Percentiles rank a stretch among this genome's conserved stretches.
These are phyloP conservation scores for Rhynchopsitta pachyrhyncha DNA, from an alignment of 2,113 vertebrate species.

Conservation along the genomic window DNA sequence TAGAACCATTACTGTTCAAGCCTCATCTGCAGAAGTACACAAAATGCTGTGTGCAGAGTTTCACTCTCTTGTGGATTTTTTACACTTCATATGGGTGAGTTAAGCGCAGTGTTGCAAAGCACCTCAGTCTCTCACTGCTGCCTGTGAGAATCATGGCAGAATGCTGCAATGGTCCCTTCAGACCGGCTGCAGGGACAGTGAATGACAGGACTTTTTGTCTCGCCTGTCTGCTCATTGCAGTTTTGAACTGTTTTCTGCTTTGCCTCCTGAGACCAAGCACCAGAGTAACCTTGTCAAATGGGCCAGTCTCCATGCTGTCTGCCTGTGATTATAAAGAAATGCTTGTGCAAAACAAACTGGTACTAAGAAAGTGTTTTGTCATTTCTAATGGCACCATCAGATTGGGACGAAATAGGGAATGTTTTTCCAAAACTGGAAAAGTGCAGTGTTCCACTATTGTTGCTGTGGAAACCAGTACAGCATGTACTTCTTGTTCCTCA, in stretches of 20 bases:
- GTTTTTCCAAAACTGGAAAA: not conserved
- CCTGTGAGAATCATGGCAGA: not conserved
- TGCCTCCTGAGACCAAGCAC: not conserved
- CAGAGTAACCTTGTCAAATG: not conserved
- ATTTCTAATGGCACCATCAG: not conserved
- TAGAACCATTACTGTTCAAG: not conserved
- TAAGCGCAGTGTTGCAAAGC: not conserved
- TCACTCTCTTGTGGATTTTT: not conserved
- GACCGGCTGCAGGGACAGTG: not conserved
- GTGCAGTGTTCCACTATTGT: not conserved
- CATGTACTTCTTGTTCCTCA: not conserved
- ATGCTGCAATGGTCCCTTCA: not conserved
- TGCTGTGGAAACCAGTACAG: constrained; percentile 2
- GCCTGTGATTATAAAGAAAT: not conserved
- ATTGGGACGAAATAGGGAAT: not conserved
- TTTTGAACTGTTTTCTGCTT: not conserved
- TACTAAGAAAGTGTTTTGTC: not conserved
- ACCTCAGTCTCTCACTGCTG: not conserved
- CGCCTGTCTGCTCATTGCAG: not conserved
- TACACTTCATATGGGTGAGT: not conserved
- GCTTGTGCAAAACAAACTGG: not conserved
- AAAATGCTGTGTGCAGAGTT: not conserved
- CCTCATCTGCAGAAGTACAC: not conserved
- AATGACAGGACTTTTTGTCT: not conserved
- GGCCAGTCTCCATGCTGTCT: not conserved